These are phyloP conservation scores for Lapara coniferarum DNA, from an alignment of 2,888 invertebrate genomes.

Conservation along the genomic window DNA sequence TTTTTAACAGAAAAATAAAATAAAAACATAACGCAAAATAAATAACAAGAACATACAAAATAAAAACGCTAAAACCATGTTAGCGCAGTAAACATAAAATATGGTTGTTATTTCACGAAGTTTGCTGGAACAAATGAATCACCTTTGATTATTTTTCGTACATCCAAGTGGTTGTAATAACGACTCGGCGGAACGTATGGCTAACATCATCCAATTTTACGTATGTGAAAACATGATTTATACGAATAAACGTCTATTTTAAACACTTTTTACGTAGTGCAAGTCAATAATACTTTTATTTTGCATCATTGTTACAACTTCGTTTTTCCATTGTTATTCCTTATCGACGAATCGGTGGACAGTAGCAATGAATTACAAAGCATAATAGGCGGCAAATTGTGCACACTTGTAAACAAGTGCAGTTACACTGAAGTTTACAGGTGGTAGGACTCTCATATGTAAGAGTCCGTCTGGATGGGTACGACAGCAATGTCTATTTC, in stretches of 20 bases:
- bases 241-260: slow-evolving; percentile 3
- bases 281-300: background rate
- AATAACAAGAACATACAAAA: background rate
- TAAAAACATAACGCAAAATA: background rate
- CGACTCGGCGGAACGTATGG: slow-evolving; percentile 14
- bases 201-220: slow-evolving; percentile 19
- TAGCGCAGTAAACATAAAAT: background rate
- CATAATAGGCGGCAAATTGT: too few species aligned
- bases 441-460: too few species aligned
- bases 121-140: slow-evolving; percentile 24
- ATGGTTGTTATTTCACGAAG: slow-evolving; percentile 17
- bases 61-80: too few species aligned
- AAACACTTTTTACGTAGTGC: background rate
- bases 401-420: too few species aligned
- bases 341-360: too few species aligned
- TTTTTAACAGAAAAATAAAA: background rate
- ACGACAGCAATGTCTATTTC: too few species aligned
- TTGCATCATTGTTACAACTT: background rate
- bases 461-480: too few species aligned
- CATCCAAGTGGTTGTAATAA: slow-evolving; percentile 2
- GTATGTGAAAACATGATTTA: slow-evolving; percentile 18
- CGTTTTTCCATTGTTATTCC: too few species aligned
- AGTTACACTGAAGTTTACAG: too few species aligned
- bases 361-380: too few species aligned
- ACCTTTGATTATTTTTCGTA: background rate